These are phyloP conservation scores for Eublepharis macularius DNA, from an alignment of 2,113 vertebrate genomes.

Conservation along the genomic window DNA sequence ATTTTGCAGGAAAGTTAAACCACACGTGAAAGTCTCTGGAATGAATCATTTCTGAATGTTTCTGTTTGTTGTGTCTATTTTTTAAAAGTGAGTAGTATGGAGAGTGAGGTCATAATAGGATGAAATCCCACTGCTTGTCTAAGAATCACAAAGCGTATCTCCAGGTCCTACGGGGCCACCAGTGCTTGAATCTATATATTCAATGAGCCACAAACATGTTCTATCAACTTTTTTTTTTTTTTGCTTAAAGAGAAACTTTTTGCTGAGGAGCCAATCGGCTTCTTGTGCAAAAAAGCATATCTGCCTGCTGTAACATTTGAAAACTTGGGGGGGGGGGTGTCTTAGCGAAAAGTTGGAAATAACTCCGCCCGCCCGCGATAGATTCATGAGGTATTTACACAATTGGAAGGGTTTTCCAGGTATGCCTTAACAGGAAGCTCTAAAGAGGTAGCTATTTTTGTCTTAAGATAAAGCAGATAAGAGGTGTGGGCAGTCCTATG, in stretches of 20 bases:
- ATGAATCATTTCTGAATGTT: background rate
- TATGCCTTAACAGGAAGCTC: background rate
- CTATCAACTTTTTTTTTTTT: background rate
- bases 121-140: no score
- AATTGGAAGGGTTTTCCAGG: background rate
- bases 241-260: background rate
- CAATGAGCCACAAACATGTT: background rate
- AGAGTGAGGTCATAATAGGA: no score
- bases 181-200: background rate
- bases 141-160: no score
- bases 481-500: background rate
- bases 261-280: background rate
- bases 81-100: background rate
- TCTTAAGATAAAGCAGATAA: background rate
- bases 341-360: no score
- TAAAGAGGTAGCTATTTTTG: background rate
- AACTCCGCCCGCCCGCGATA: no score
- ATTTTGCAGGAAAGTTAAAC: background rate
- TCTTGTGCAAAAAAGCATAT: background rate
- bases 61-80: no score
- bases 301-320: background rate
- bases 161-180: no score
- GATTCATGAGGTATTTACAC: background rate
- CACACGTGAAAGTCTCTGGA: background rate
- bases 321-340: background rate